Evolutionary conservation across 2,888 invertebrate genomes (phyloP), one percentile per base, ranked within the genome.

Genomic region (Troides aeacus): DNA sequence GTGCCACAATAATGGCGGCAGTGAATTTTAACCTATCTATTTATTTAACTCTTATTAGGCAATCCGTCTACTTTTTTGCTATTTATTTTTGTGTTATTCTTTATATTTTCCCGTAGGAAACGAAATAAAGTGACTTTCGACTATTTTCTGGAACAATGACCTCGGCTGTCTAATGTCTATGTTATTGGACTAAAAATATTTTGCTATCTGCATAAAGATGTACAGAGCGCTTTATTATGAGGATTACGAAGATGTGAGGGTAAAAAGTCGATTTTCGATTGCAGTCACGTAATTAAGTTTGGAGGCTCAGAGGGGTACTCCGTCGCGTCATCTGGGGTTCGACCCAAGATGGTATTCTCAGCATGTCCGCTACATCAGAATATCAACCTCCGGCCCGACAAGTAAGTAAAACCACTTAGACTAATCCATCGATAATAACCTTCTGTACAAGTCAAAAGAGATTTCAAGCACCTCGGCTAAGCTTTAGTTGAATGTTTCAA

Each of bases 1-100:
- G 88, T 91, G 87, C 87, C 83, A 90, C 91, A 90, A 88, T 92
- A 92, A 92, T 92, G 92, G 92, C 92, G 92, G 92, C 92, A 92
- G 90, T 88, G 83, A 81, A 89, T 89, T 77, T 79, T 92, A 92
- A 92, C 92, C 92, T 92, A 92, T 90, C 84, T 85, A 81, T 79
- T 78, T 84, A 85, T 85, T 85, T 86, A 84, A 78, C 77, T 78
- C 76, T 75, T 84, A 83, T 85, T 82, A 78, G 79, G 74, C 73
- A 72, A 69, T 71, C 73, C 53, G 68, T 69, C 68, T 77, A 77
- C 74, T 77, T 76, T 75, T 70, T 75, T 72, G 76, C 77, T 71
- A 74, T 77, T 79, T 82, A 80, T 84, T 81, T 79, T 84, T 76
- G 78, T 84, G 77, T 83, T 84, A 79, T 86, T 80, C 77, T 77